These are phyloP conservation scores for Leptinotarsa peninsularis DNA, from an alignment of 2,888 invertebrate genomes.

Conservation along the genomic window DNA sequence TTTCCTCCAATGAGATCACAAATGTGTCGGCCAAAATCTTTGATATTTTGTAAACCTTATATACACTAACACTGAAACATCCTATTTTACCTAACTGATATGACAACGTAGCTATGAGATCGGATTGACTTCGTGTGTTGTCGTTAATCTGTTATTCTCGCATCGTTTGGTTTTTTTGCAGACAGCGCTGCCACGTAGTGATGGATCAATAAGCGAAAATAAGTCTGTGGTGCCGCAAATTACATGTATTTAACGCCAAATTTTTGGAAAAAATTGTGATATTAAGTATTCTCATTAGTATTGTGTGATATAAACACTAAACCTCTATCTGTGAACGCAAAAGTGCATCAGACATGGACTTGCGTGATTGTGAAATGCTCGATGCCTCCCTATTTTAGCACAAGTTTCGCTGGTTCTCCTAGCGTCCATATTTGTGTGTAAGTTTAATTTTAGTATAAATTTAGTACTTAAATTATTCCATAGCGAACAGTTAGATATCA, in stretches of 20 bases:
- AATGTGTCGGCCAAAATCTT: too few relatives aligned
- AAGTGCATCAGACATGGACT: slow-evolving; percentile 57
- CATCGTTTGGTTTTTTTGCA: slow-evolving; percentile 48
- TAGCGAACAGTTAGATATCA: background rate
- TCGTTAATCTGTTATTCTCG: slow-evolving; percentile 20
- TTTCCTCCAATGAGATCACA: too few relatives aligned
- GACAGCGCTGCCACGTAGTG: slow-evolving; percentile 64
- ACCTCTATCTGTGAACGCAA: slow-evolving; percentile 54
- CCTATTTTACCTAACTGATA: too few relatives aligned
- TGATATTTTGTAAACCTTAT: too few relatives aligned
- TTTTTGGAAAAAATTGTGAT: slow-evolving; percentile 65
- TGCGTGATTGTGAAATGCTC: slow-evolving; percentile 59
- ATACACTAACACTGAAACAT: too few relatives aligned
- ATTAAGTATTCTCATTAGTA: slow-evolving; percentile 65
- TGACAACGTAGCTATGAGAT: background rate
- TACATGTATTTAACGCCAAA: slow-evolving; percentile 67
- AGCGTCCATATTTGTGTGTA: slow-evolving; percentile 65
- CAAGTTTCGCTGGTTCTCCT: slow-evolving; percentile 59
- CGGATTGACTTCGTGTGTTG: slow-evolving; percentile 1
- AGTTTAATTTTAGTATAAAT: slow-evolving; percentile 44
- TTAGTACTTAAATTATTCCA: background rate
- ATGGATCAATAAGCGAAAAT: slow-evolving; percentile 63
- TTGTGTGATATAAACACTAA: slow-evolving; percentile 60
- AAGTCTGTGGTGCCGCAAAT: slow-evolving; percentile 61
- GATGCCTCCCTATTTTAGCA: slow-evolving; percentile 57